phyloP scores from a whole-genome alignment of 1,140 invertebrate genomes.

The Drosophila rufa region DNA sequence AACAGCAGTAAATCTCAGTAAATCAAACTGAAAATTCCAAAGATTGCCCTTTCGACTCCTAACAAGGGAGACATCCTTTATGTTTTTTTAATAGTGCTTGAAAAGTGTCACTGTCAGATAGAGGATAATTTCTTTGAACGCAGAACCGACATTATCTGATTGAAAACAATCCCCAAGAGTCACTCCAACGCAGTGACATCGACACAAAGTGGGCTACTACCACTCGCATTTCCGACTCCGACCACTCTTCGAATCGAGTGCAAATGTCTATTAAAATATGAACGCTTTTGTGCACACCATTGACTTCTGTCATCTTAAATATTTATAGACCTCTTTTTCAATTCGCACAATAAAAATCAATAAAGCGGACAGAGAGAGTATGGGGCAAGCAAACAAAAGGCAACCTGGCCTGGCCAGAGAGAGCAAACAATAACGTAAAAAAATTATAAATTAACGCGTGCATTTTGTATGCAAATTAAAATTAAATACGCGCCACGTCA shows the following conservation, averaged over 20 bases:
- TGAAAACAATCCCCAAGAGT: conserved; percentile 9
- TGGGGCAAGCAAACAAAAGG: conserved; percentile 1
- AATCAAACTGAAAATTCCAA: neutral
- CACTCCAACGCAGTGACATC: neutral
- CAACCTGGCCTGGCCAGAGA: neutral
- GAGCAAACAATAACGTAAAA: conserved; percentile 47
- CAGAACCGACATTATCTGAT: neutral
- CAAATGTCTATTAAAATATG: conserved; percentile 52
- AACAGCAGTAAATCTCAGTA: neutral
- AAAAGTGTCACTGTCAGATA: conserved; percentile 3
- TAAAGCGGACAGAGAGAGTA: conserved; percentile 17
- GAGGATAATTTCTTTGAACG: neutral
- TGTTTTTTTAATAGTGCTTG: neutral
- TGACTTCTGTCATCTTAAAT: conserved; percentile 62
- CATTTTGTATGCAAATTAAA: conserved; percentile 76
- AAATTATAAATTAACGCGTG: conserved; percentile 66
- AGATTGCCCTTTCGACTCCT: neutral
- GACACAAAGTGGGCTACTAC: conserved; percentile 4
- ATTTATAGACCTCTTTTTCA: conserved; percentile 58
- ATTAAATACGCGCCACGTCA: conserved; percentile 70
- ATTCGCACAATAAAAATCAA: conserved; percentile 42
- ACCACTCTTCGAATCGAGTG: neutral
- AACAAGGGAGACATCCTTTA: neutral
- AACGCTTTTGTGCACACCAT: conserved; percentile 57
- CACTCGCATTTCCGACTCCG: conserved; percentile 13